Evolutionary conservation across 2,888 invertebrate species (phyloP).

Genomic region (Parascotia fuliginaria): DNA sequence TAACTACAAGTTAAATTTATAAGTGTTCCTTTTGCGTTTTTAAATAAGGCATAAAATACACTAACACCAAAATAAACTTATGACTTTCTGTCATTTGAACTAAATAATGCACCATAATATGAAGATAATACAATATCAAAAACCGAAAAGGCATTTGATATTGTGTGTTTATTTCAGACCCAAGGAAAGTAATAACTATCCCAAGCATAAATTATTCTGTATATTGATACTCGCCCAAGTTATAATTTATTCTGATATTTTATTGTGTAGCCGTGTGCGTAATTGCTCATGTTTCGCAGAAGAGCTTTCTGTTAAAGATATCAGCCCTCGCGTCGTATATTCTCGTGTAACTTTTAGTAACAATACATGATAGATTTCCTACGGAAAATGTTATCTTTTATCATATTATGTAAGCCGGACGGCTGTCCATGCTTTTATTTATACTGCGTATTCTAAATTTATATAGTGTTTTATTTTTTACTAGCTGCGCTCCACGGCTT

Average conservation of each 20-base stretch:
- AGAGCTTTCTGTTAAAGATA: neutral
- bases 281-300: slow-evolving; percentile 9
- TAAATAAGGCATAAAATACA: neutral
- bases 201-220: slow-evolving; percentile 2
- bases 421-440: too few species aligned
- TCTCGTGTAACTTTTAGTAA: neutral
- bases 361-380: neutral
- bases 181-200: neutral
- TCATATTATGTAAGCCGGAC: too few species aligned
- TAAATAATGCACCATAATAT: neutral
- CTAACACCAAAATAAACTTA: neutral
- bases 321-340: neutral
- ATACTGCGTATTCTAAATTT: too few species aligned
- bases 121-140: neutral
- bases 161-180: neutral
- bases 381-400: too few species aligned
- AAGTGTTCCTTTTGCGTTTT: neutral
- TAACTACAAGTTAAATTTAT: slow-evolving; percentile 25
- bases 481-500: too few species aligned
- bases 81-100: neutral
- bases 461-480: too few species aligned
- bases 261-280: slow-evolving; percentile 5
- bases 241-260: slow-evolving; percentile 13
- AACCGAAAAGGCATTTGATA: neutral
- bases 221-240: slow-evolving; percentile 6